Base-by-base conservation (phyloP, 1,140 invertebrate species). In the Bombus turneri region DNA sequence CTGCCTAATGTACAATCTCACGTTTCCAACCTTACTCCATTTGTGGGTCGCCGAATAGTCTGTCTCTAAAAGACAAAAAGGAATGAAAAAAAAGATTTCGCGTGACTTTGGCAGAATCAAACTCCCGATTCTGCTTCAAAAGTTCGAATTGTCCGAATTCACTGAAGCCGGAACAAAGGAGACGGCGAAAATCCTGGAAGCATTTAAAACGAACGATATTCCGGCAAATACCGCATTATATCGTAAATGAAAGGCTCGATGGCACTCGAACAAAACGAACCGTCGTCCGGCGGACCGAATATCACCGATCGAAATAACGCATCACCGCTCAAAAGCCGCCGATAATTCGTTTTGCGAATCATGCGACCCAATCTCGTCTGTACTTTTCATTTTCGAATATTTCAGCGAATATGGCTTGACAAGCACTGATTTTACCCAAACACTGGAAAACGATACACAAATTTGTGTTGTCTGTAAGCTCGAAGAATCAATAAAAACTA, bases 301-400 rank as follows among this genome's bases (percentile, higher is more conserved):
- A 77, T 64, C 64, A 77, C 75, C 57, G 37, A 77, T 77, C 37
- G 57, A 59, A 77, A 77, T 77, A 77, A 77, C 75, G 75, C 37
- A 59, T 64, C 75, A 41, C 25, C 8, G 57, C 59, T 77, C 57
- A 77, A 77, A 77, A 77, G 75, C 75, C 18, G 6, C 15, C 37
- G 31, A 22, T 77, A 41, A 77, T 64, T 77, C 59, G 28, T 77
- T 77, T 64, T 28, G 13, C 43, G n/a, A 12, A 15, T 15, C 34
- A 68, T 31, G 34, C 22, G 8, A 4, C 6, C 13, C 69, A 41
- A 75, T 31, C 5, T 37, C 4, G 9, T 28, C 47, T 25, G 4
- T 28, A 18, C 37, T 75, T 37, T 57, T n/a, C 4, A 37, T 15
- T 57, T 37, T 53, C 28, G 22, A n/a, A 62, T 28, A 62, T 28